phyloP scores from a whole-genome alignment of 2,113 vertebrate species.

The Pterocles burchelli region DNA sequence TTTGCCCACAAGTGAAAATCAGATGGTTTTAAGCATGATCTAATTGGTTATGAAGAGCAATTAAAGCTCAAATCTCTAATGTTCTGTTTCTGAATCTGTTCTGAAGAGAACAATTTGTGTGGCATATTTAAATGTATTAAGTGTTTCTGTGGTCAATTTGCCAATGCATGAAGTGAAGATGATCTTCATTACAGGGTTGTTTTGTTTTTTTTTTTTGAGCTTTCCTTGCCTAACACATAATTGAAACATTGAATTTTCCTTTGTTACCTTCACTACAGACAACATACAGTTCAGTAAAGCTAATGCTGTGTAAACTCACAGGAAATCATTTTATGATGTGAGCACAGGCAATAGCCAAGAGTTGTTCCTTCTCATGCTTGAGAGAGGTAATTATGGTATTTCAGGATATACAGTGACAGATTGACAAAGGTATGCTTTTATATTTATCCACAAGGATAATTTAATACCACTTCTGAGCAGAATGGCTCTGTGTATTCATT shows the following conservation, averaged over 20 bases:
- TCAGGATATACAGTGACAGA: constrained; percentile 22
- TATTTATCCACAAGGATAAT: constrained; percentile 27
- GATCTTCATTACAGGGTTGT: background rate
- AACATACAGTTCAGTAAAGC: background rate
- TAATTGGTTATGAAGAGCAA: background rate
- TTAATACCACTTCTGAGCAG: constrained; percentile 27
- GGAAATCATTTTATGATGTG: background rate
- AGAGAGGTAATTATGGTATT: constrained; percentile 6
- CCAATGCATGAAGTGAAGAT: background rate
- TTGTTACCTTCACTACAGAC: background rate
- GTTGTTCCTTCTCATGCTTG: background rate
- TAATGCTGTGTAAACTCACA: background rate
- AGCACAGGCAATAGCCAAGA: background rate
- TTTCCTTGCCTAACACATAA: background rate
- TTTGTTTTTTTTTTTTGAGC: background rate
- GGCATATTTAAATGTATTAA: background rate
- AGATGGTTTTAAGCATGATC: background rate
- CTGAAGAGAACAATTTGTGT: background rate
- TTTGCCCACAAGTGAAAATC: background rate
- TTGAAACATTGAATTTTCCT: background rate
- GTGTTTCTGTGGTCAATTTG: background rate
- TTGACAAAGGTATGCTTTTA: constrained; percentile 28
- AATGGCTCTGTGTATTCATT: constrained; percentile 13
- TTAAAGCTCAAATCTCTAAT: background rate
- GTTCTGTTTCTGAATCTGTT: background rate